Evolutionary conservation across 2,888 invertebrate species (phyloP).

Genomic region (Gymnocheta viridis): DNA sequence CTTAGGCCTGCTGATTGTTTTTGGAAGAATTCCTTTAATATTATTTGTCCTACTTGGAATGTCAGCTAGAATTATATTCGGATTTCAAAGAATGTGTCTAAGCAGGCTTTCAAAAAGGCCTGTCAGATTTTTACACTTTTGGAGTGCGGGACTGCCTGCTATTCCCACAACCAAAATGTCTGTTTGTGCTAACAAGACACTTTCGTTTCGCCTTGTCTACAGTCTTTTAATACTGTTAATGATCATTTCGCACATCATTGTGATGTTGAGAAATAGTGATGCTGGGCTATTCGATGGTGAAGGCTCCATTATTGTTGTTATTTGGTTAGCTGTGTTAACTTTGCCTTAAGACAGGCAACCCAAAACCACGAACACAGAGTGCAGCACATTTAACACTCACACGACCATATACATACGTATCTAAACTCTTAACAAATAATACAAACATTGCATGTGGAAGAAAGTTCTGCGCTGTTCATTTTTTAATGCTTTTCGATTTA

Average conservation of each 20-base stretch:
- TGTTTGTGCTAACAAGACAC: slow-evolving; percentile 62
- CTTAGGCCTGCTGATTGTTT: no score
- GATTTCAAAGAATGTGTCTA: neutral
- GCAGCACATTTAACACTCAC: neutral
- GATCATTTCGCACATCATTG: slow-evolving; percentile 29
- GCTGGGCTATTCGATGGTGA: slow-evolving; percentile 23
- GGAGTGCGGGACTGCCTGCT: slow-evolving; percentile 15
- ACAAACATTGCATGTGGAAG: neutral
- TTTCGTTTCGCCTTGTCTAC: slow-evolving; percentile 55
- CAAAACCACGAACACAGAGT: slow-evolving; percentile 58
- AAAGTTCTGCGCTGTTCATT: no score
- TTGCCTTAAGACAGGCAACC: slow-evolving; percentile 60
- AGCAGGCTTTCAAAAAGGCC: neutral
- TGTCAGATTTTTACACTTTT: neutral
- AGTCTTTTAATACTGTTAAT: slow-evolving; percentile 28
- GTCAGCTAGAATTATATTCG: no score
- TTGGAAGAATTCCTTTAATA: no score
- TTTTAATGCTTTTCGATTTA: neutral
- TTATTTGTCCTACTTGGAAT: no score
- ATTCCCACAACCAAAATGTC: slow-evolving; percentile 41
- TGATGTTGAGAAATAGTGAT: slow-evolving; percentile 26
- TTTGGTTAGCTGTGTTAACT: slow-evolving; percentile 52
- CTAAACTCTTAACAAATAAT: neutral
- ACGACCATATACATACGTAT: slow-evolving; percentile 15
- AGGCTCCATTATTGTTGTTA: slow-evolving; percentile 31